phyloP scores from a whole-genome alignment of 2,797 vertebrate genomes.

The Mallotus villosus region DNA sequence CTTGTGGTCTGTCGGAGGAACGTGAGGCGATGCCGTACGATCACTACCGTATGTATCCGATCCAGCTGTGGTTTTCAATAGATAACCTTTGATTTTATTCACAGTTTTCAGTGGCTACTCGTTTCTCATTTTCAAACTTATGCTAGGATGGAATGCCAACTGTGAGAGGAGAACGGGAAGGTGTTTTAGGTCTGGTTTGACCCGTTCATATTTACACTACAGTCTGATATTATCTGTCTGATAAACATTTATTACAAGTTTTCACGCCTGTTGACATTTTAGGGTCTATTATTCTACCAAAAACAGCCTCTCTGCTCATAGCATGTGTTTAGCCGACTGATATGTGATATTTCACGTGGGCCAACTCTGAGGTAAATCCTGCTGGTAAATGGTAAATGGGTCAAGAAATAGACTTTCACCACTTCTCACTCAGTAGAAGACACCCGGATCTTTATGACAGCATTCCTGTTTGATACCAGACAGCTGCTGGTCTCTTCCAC shows the following conservation, averaged over 20 bases:
- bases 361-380: not conserved
- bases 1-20: too few relatives aligned
- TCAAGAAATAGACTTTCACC: constrained; percentile 43
- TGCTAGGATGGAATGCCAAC: constrained; percentile 8
- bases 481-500: constrained; percentile 12
- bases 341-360: not conserved
- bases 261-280: constrained; percentile 17
- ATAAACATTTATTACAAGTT: constrained; percentile 24
- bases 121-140: constrained; percentile 13
- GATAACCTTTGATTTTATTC: not conserved
- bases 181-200: constrained; percentile 12
- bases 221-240: constrained; percentile 3
- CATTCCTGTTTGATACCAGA: constrained; percentile 36
- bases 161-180: not conserved
- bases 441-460: constrained; percentile 41
- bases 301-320: constrained; percentile 19
- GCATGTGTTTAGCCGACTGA: constrained; percentile 5
- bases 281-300: constrained; percentile 8
- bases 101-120: constrained; percentile 7
- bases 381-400: not conserved
- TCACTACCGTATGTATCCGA: not conserved
- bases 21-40: not conserved
- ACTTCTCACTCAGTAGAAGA: constrained; percentile 30
- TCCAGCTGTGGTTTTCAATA: not conserved
- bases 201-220: constrained; percentile 12